A percentile compares a stretch with the other conserved stretches of the same genome.
phyloP scores from a whole-genome alignment of 2,113 vertebrate genomes.

The Sigmodon hispidus region DNA sequence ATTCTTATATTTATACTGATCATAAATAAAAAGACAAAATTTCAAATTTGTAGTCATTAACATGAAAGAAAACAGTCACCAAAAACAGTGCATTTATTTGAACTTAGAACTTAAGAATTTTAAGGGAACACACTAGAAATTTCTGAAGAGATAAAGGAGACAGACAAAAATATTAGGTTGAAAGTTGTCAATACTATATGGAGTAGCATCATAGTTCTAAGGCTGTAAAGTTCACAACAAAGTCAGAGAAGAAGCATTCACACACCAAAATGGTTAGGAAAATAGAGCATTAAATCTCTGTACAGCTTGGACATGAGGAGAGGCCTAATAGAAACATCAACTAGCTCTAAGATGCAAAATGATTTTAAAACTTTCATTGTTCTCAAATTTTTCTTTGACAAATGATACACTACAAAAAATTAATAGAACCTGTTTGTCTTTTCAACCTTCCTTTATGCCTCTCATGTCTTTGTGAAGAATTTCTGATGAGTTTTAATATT shows the following conservation, averaged over 20 bases:
- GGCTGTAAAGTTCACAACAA: background rate
- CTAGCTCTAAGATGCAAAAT: background rate
- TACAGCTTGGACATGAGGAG: background rate
- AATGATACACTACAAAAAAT: background rate
- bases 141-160: background rate
- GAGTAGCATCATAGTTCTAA: background rate
- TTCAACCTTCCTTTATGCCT: background rate
- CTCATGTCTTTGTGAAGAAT: background rate
- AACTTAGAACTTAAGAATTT: background rate
- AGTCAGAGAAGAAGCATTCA: background rate
- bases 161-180: background rate
- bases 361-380: constrained; percentile 13
- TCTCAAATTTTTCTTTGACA: background rate
- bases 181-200: background rate
- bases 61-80: background rate
- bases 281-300: background rate
- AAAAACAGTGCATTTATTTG: background rate
- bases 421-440: background rate
- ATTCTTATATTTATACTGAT: background rate
- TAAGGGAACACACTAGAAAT: background rate
- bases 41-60: background rate
- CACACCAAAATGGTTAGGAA: background rate
- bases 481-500: background rate
- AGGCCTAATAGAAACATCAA: background rate
- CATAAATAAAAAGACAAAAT: background rate